Percentiles rank a stretch among this genome's conserved stretches.
These are phyloP conservation scores for Xenopus petersii DNA, from an alignment of 2,797 vertebrate genomes.

Conservation along the genomic window DNA sequence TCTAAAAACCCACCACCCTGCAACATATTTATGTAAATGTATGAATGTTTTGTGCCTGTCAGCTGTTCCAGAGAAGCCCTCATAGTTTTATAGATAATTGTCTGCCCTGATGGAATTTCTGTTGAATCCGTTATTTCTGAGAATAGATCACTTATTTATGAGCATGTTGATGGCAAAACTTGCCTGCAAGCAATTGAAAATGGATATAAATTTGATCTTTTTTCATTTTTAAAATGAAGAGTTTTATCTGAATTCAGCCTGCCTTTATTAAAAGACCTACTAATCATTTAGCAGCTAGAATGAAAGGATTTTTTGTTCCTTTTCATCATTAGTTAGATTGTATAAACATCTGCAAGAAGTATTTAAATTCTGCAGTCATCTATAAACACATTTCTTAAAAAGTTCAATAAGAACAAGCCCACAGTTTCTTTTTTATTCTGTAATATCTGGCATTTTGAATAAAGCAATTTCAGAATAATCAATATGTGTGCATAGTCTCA, in stretches of 20 bases:
- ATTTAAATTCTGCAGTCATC: conserved; percentile 34
- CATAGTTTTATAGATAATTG: conserved; percentile 46
- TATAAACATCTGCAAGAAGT: conserved; percentile 46
- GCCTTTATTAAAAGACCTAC: conserved; percentile 33
- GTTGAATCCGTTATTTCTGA: conserved; percentile 48
- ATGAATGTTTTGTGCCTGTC: conserved; percentile 43
- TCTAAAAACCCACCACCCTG: conserved; percentile 11
- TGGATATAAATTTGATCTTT: conserved; percentile 44
- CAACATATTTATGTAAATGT: conserved; percentile 35
- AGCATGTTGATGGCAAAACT: conserved; percentile 47
- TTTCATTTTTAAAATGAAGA: conserved; percentile 39
- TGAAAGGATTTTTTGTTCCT: conserved; percentile 21
- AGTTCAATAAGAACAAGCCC: conserved; percentile 49
- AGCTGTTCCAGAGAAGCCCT: conserved; percentile 31
- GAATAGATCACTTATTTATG: conserved; percentile 50
- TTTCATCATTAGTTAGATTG: conserved; percentile 49
- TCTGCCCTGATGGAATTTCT: conserved; percentile 48
- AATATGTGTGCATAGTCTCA: conserved; percentile 47
- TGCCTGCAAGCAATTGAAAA: conserved; percentile 32
- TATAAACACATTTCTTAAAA: conserved; percentile 29
- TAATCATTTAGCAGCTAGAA: conserved; percentile 34
- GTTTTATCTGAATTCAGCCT: conserved; percentile 37
- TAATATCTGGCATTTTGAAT: conserved; percentile 58
- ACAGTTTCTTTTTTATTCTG: conserved; percentile 35
- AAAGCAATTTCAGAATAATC: conserved; percentile 56